Conservation (phyloP, 2,113 vertebrate genomes). For the Trematocara unimaculatum region DNA sequence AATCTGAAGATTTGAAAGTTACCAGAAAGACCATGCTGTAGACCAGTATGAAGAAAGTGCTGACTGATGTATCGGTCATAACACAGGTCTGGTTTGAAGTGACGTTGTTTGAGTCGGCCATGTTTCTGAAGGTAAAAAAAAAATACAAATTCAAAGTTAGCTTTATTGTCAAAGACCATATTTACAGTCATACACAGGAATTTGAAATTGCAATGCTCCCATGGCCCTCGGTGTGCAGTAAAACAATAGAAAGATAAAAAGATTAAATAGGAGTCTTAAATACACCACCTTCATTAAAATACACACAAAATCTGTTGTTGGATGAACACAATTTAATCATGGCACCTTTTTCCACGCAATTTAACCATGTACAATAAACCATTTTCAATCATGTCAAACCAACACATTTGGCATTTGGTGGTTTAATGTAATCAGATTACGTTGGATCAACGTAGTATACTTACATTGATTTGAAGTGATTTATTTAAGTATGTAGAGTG, state of each 20-base stretch:
- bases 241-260: rapidly evolving
- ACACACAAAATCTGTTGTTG: no score
- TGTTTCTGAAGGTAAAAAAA: not conserved
- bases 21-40: not conserved
- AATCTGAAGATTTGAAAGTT: not conserved
- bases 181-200: not conserved
- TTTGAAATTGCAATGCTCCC: rapidly evolving
- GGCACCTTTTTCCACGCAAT: no score
- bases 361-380: no score
- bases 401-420: no score
- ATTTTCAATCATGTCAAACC: no score
- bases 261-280: not conserved
- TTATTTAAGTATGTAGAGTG: no score
- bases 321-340: no score
- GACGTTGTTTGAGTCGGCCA: not conserved
- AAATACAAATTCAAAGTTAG: not conserved
- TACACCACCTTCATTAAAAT: rapidly evolving
- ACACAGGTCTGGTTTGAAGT: not conserved
- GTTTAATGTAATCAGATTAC: no score
- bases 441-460: no score
- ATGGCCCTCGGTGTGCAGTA: not conserved
- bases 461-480: no score
- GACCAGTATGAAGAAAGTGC: not conserved
- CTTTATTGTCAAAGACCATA: not conserved
- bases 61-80: rapidly evolving